These are phyloP conservation scores for Pachydiplax longipennis DNA, from an alignment of 2,888 invertebrate genomes.

Conservation along the genomic window DNA sequence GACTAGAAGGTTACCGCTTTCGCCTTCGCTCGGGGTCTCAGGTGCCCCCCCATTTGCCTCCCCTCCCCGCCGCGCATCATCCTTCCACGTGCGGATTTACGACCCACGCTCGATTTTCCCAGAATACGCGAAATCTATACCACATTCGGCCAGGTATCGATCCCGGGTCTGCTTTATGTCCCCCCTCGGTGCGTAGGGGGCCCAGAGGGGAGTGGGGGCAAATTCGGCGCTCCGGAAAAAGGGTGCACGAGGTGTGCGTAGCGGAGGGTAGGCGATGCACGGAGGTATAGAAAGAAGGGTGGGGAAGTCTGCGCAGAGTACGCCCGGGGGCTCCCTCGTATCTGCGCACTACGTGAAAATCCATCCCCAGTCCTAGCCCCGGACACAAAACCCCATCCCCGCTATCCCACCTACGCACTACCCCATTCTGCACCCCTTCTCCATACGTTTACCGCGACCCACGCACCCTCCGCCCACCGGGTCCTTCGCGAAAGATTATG, in stretches of 20 bases:
- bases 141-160: conserved; percentile 16
- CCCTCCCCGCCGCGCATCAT: not conserved
- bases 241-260: conserved; percentile 5
- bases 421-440: not conserved
- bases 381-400: not conserved
- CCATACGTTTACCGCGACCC: not conserved
- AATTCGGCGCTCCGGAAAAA: not conserved
- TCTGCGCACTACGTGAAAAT: conserved; percentile 5
- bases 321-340: conserved; percentile 30
- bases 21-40: not conserved
- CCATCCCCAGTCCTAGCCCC: conserved; percentile 32
- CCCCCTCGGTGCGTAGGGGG: not conserved
- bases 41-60: not conserved
- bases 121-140: not conserved
- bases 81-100: conserved; percentile 20
- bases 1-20: not conserved
- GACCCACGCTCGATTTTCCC: not conserved
- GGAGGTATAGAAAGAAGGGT: not conserved
- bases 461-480: not conserved
- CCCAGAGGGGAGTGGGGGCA: not conserved
- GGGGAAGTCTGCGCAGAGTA: conserved; percentile 29
- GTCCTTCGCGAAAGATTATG: not conserved
- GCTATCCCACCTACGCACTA: not conserved
- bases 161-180: not conserved
- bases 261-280: conserved; percentile 43